These are phyloP conservation scores for Xiphophorus birchmanni DNA, from an alignment of 2,797 vertebrate species.

Conservation along the genomic window DNA sequence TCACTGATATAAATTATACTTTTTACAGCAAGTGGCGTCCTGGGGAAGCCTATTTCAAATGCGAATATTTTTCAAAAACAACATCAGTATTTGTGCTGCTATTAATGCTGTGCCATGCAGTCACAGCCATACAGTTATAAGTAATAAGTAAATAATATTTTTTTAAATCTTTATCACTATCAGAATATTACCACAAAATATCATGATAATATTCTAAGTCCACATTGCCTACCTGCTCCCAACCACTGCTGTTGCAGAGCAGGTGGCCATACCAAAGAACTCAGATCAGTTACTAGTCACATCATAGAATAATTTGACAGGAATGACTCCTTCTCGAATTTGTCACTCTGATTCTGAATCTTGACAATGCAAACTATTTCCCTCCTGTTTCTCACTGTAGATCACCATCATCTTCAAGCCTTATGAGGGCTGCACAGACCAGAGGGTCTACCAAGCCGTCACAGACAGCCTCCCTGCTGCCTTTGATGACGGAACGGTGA, in stretches of 20 bases:
- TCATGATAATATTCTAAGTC: no score
- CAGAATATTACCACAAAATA: no score
- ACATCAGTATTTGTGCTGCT: no score
- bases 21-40: no score
- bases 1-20: no score
- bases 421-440: conserved; percentile 91
- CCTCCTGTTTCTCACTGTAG: conserved; percentile 63
- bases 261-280: neutral
- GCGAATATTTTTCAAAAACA: no score
- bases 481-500: conserved; percentile 93
- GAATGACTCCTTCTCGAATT: neutral
- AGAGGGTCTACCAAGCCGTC: conserved; percentile 96
- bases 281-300: neutral
- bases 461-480: conserved; percentile 94
- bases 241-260: neutral
- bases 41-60: no score
- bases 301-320: neutral
- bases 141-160: no score
- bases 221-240: neutral
- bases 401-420: conserved; percentile 97
- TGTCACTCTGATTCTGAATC: neutral
- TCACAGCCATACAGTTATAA: no score
- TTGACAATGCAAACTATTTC: neutral
- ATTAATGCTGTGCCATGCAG: no score
- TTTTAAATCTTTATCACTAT: no score